Conservation (phyloP, 2,113 vertebrate species). For the Calypte anna region DNA sequence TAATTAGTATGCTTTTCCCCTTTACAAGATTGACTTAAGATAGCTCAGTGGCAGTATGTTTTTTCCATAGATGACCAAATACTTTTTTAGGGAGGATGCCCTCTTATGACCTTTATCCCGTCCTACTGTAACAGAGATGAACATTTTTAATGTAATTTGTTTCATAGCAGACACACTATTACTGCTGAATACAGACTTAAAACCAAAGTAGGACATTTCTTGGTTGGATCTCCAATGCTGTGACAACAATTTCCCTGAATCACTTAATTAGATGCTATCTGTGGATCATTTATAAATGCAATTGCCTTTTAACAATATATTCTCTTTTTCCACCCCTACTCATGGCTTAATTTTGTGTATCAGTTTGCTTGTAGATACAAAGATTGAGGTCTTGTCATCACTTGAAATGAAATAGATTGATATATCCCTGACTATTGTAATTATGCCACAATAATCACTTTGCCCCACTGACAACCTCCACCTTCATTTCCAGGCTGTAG, state of each 20-base stretch:
- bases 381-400: not conserved
- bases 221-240: not conserved
- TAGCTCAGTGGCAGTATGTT: not conserved
- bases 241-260: not conserved
- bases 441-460: conserved; percentile 4
- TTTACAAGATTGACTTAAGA: not conserved
- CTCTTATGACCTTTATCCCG: not conserved
- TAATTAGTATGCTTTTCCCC: not conserved
- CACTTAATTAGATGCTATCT: not conserved
- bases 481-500: not conserved
- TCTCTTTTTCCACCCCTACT: not conserved
- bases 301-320: not conserved
- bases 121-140: not conserved
- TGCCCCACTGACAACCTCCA: not conserved
- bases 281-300: conserved; percentile 6
- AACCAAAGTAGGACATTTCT: not conserved
- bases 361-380: conserved; percentile 19
- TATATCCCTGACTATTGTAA: not conserved
- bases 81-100: not conserved
- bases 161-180: not conserved
- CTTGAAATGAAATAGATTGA: not conserved
- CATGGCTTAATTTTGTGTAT: not conserved
- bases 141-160: not conserved
- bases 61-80: conserved; percentile 6
- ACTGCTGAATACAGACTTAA: not conserved